Conservation (phyloP, 2,888 invertebrate species). For the Frankliniella fusca region DNA sequence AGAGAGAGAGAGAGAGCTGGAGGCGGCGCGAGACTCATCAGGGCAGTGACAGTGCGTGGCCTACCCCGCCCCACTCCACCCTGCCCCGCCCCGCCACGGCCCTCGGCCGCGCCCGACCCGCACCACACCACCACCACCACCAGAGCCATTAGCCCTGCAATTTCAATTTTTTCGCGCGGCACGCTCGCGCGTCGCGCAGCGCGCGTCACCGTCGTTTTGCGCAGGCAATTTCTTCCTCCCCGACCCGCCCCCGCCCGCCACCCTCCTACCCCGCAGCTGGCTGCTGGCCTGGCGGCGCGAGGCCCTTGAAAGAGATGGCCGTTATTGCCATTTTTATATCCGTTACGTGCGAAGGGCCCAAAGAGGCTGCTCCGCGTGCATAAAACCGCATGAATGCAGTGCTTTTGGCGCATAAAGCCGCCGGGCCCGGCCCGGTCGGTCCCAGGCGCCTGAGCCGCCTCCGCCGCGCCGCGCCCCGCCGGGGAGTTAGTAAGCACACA, state of each 20-base stretch:
- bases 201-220: not conserved
- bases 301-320: not conserved
- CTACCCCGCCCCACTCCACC: too few relatives aligned
- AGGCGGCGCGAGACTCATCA: too few relatives aligned
- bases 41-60: too few relatives aligned
- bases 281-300: not conserved
- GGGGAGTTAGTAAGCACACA: not conserved
- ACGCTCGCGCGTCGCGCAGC: too few relatives aligned
- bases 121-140: not conserved
- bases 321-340: constrained; percentile 14
- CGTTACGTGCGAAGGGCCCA: constrained; percentile 12
- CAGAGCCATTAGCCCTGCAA: not conserved
- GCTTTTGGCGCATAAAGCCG: not conserved
- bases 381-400: not conserved
- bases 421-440: too few relatives aligned
- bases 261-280: not conserved
- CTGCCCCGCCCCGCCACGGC: too few relatives aligned
- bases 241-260: not conserved
- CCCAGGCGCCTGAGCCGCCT: not conserved
- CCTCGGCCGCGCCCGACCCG: too few relatives aligned
- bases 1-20: too few relatives aligned
- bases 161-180: not conserved
- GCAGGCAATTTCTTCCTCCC: too few relatives aligned
- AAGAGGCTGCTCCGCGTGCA: not conserved
- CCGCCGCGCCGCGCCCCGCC: not conserved